Percentiles rank a stretch among this genome's conserved stretches.
These are phyloP conservation scores for Bombus huntii DNA, from an alignment of 1,140 invertebrate species.

Conservation along the genomic window DNA sequence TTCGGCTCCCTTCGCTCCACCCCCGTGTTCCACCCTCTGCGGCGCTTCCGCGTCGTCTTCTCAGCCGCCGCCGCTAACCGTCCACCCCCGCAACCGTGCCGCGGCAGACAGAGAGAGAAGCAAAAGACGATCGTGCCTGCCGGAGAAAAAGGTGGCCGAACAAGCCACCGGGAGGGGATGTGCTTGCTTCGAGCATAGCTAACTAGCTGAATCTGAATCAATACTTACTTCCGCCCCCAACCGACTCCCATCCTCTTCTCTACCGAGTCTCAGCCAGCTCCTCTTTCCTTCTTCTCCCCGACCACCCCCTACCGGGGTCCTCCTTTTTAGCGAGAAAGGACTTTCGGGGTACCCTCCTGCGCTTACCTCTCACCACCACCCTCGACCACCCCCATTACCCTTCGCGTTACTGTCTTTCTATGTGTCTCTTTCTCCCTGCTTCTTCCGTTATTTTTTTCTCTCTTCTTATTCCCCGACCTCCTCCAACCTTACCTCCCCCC, in stretches of 20 bases:
- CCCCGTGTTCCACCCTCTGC: constrained; percentile 19
- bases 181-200: constrained; percentile 75
- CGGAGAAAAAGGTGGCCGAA: constrained; percentile 50
- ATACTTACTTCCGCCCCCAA: constrained; percentile 75
- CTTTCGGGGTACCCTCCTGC: constrained; percentile 43
- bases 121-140: constrained; percentile 42
- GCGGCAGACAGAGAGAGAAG: constrained; percentile 11
- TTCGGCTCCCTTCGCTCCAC: constrained; percentile 18
- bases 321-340: constrained; percentile 52
- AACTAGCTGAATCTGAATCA: constrained; percentile 81
- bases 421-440: constrained; percentile 7
- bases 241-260: neutral
- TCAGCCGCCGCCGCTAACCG: constrained; percentile 45
- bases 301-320: constrained; percentile 8
- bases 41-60: constrained; percentile 34
- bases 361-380: constrained; percentile 41
- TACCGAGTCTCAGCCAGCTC: neutral
- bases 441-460: neutral
- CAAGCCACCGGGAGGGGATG: constrained; percentile 48
- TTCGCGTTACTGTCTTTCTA: constrained; percentile 45
- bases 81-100: constrained; percentile 32
- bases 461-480: too few species aligned
- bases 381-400: constrained; percentile 23
- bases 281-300: neutral
- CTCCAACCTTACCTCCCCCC: neutral